Percentiles rank a stretch among this genome's conserved stretches.
Evolutionary conservation across 2,888 invertebrate genomes (phyloP).

Genomic region (Priocnemis perturbator): DNA sequence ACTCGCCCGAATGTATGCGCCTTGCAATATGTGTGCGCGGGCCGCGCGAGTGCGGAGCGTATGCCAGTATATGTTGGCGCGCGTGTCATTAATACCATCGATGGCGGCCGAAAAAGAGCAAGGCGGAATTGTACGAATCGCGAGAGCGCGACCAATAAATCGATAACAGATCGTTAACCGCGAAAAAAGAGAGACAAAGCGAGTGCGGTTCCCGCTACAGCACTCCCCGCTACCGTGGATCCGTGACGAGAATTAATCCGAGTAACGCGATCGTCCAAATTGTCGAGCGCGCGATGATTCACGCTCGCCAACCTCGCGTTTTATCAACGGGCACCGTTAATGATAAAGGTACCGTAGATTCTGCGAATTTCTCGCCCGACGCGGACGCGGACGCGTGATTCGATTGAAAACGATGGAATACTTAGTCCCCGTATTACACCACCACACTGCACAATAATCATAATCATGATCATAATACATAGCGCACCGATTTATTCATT

Average conservation of each 20-base stretch:
- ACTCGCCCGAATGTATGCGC: background rate
- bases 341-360: too few species aligned
- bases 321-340: background rate
- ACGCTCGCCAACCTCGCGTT: background rate
- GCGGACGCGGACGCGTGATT: too few species aligned
- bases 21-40: constrained; percentile 16
- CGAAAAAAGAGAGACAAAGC: constrained; percentile 30
- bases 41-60: background rate
- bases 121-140: background rate
- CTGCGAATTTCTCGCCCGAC: too few species aligned
- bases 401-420: too few species aligned
- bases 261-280: constrained; percentile 4
- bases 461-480: too few species aligned
- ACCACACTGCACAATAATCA: too few species aligned
- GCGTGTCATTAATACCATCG: too few species aligned
- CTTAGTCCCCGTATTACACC: too few species aligned
- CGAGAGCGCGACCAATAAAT: constrained; percentile 30
- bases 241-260: constrained; percentile 6
- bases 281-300: background rate
- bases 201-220: constrained; percentile 4
- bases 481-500: too few species aligned
- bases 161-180: constrained; percentile 47
- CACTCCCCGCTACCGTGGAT: background rate
- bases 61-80: background rate
- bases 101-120: too few species aligned